Evolutionary conservation across 2,113 vertebrate species (phyloP).

Genomic region (Oxyruncus cristatus): DNA sequence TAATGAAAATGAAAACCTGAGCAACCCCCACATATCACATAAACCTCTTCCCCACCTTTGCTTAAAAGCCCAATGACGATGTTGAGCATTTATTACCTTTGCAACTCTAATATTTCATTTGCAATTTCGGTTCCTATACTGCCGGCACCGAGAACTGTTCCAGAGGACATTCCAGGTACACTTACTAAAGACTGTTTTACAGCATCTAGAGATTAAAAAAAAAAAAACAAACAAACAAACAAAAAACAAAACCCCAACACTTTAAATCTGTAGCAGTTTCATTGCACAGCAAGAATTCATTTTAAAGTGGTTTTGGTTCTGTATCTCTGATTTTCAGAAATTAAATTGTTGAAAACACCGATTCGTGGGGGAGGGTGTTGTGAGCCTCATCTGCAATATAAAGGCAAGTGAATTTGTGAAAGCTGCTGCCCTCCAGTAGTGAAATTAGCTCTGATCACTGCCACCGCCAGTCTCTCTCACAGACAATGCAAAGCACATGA

Average conservation of each 20-base stretch:
- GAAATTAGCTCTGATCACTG: not conserved
- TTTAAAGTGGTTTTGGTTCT: not conserved
- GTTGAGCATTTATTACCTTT: slow-evolving; percentile 75
- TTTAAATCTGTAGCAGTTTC: not conserved
- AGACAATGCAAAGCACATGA: not conserved
- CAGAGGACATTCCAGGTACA: slow-evolving; percentile 78
- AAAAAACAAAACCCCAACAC: too few relatives aligned
- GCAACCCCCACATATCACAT: not conserved
- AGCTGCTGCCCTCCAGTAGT: not conserved
- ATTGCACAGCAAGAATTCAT: not conserved
- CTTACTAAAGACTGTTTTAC: slow-evolving; percentile 78
- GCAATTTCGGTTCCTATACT: slow-evolving; percentile 88
- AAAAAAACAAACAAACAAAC: not conserved
- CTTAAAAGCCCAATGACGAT: not conserved
- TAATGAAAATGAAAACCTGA: not conserved
- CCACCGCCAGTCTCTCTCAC: not conserved
- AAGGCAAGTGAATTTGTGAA: not conserved
- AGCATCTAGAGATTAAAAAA: slow-evolving; percentile 66
- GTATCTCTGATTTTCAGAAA: not conserved
- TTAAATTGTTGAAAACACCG: not conserved
- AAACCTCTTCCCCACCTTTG: not conserved
- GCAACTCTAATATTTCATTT: slow-evolving; percentile 86
- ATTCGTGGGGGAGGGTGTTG: not conserved
- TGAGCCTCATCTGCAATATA: not conserved
- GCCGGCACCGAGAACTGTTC: slow-evolving; percentile 85